Evolutionary conservation across 53 echinoderm and acorn worm genomes (phyloP).

Genomic region (Hippasteria phrygiana): DNA sequence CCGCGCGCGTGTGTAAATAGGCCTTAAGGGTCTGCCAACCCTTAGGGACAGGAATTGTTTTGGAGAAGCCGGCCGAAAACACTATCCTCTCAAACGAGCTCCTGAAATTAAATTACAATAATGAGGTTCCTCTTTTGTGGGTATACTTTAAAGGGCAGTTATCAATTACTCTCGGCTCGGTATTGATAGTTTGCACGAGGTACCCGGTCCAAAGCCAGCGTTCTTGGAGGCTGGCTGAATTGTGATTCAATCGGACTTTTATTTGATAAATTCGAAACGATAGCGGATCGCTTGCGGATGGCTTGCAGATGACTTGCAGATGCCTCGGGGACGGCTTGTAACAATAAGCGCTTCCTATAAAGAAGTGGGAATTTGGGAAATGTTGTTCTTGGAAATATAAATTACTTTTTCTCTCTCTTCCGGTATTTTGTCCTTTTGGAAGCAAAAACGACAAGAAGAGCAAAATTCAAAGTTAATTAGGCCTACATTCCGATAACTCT

Average conservation of each 20-base stretch:
- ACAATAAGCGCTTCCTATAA: too few species aligned
- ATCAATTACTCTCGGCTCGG: background rate
- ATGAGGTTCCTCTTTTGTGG: background rate
- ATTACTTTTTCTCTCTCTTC: background rate
- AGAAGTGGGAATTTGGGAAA: background rate
- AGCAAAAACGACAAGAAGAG: background rate
- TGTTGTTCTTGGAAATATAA: background rate
- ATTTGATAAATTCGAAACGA: too few species aligned
- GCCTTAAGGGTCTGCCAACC: too few species aligned
- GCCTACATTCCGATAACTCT: background rate
- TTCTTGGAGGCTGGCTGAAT: background rate
- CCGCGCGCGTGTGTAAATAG: too few species aligned
- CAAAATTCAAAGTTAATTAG: background rate
- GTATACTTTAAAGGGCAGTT: background rate
- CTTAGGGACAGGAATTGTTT: background rate
- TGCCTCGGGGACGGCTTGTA: too few species aligned
- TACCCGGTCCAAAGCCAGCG: background rate
- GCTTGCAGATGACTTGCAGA: too few species aligned
- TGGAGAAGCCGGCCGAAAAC: background rate
- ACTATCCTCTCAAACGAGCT: background rate
- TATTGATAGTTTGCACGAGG: background rate
- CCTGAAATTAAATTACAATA: constrained; percentile 4
- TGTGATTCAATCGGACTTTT: too few species aligned
- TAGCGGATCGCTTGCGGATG: too few species aligned
- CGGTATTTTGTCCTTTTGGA: background rate